Conservation (phyloP, 2,113 vertebrate genomes). For the Thunnus thynnus region DNA sequence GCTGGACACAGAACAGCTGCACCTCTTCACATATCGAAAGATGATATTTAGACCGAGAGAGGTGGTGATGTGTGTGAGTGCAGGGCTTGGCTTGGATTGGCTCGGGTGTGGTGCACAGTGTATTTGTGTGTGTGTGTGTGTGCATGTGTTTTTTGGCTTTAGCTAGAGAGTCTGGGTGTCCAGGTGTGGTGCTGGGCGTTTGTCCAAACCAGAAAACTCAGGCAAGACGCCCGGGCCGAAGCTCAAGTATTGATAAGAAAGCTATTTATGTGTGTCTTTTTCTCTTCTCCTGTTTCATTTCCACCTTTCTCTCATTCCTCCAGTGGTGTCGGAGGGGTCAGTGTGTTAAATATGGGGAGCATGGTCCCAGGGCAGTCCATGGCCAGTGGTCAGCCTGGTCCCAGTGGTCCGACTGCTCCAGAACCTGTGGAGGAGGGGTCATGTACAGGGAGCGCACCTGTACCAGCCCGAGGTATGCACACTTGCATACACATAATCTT, state of each 20-base stretch:
- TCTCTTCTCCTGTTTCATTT: slow-evolving; percentile 44
- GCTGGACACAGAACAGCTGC: slow-evolving; percentile 17
- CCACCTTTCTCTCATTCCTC: neutral
- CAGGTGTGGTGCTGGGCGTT: slow-evolving; percentile 75
- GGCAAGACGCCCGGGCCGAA: slow-evolving; percentile 25
- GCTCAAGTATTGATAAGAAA: slow-evolving; percentile 58
- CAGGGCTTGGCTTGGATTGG: slow-evolving; percentile 47
- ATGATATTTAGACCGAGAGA: slow-evolving; percentile 50
- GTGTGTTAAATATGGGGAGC: slow-evolving; percentile 93
- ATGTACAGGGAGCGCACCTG: slow-evolving; percentile 92
- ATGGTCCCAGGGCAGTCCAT: slow-evolving; percentile 90
- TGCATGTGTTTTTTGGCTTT: slow-evolving; percentile 50
- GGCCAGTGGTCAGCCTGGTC: slow-evolving; percentile 97
- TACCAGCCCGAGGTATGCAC: slow-evolving; percentile 92
- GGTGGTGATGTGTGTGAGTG: slow-evolving; percentile 65
- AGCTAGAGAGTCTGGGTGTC: slow-evolving; percentile 40
- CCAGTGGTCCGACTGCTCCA: slow-evolving; percentile 94
- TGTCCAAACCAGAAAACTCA: slow-evolving; percentile 63
- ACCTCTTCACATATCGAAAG: slow-evolving; percentile 43
- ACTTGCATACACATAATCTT: slow-evolving; percentile 7
- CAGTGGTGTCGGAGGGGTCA: slow-evolving; percentile 98
- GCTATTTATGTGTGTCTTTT: slow-evolving; percentile 22
- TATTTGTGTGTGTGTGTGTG: slow-evolving; percentile 29
- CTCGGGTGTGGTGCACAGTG: slow-evolving; percentile 26
- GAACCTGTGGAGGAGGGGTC: slow-evolving; percentile 94